Percentiles rank a stretch among this genome's conserved stretches.
phyloP scores from a whole-genome alignment of 1,140 invertebrate genomes.

The Papilio aristodemus region DNA sequence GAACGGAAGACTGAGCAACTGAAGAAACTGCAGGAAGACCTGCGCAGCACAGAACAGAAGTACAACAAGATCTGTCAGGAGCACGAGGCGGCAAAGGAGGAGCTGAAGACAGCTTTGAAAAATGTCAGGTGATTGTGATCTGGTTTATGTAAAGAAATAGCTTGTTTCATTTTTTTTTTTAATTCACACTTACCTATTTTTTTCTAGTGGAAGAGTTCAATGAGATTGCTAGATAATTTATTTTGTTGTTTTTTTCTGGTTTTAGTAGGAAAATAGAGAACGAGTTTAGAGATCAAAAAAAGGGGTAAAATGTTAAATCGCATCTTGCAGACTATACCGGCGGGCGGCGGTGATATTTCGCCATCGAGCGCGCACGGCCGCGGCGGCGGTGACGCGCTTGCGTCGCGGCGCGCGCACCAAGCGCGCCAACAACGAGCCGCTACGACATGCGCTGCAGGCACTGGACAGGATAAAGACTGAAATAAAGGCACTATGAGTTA shows the following conservation, averaged over 20 bases:
- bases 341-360: slow-evolving; percentile 70
- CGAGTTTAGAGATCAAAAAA: no score
- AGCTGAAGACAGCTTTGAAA: slow-evolving; percentile 59
- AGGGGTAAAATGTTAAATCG: not conserved
- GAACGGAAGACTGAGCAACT: slow-evolving; percentile 61
- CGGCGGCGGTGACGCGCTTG: slow-evolving; percentile 44
- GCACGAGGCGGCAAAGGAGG: slow-evolving; percentile 50
- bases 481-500: slow-evolving; percentile 51
- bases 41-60: slow-evolving; percentile 51
- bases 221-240: no score
- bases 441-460: slow-evolving; percentile 54
- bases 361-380: slow-evolving; percentile 52
- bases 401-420: slow-evolving; percentile 40
- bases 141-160: not conserved
- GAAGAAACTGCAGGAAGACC: slow-evolving; percentile 58
- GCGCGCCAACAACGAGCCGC: slow-evolving; percentile 46
- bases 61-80: slow-evolving; percentile 51
- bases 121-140: slow-evolving; percentile 59
- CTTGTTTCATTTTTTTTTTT: no score
- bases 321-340: slow-evolving; percentile 56
- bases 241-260: no score
- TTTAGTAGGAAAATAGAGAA: no score
- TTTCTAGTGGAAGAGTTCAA: no score
- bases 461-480: slow-evolving; percentile 64
- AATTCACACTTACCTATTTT: not conserved